Conservation (phyloP, 2,797 vertebrate genomes). For the Bovichtus variegatus region DNA sequence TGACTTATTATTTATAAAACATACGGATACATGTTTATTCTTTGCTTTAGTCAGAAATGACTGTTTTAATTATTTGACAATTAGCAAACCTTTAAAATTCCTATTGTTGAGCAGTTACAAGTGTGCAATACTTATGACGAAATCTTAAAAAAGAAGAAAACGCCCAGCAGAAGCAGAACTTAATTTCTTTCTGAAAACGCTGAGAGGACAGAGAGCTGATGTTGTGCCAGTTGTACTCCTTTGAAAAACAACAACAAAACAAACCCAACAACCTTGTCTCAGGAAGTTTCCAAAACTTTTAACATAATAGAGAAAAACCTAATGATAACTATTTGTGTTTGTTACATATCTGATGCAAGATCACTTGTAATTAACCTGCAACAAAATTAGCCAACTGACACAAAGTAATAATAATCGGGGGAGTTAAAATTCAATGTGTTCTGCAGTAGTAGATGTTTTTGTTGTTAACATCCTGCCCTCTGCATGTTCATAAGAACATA, state of each 20-base stretch:
- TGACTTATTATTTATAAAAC: neutral
- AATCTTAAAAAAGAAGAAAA: neutral
- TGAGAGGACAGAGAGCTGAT: neutral
- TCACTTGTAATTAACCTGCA: neutral
- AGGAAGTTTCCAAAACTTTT: no score
- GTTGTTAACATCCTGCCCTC: neutral
- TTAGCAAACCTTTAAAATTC: neutral
- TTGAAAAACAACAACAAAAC: no score
- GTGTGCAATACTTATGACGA: conserved; percentile 2
- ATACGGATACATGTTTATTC: neutral
- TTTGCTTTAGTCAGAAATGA: neutral
- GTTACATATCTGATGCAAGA: neutral
- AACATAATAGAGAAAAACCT: neutral
- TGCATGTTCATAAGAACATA: neutral
- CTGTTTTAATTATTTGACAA: neutral
- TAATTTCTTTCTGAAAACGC: neutral
- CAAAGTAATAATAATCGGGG: neutral
- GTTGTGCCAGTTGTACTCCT: neutral
- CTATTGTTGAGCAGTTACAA: neutral
- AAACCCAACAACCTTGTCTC: neutral
- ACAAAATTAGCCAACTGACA: neutral
- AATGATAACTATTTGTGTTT: neutral
- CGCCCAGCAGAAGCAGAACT: conserved; percentile 4
- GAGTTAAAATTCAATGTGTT: neutral
- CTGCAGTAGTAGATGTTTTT: neutral